Conservation (phyloP, 2,113 vertebrate species). For the Ptilorrhoa leucosticta region DNA sequence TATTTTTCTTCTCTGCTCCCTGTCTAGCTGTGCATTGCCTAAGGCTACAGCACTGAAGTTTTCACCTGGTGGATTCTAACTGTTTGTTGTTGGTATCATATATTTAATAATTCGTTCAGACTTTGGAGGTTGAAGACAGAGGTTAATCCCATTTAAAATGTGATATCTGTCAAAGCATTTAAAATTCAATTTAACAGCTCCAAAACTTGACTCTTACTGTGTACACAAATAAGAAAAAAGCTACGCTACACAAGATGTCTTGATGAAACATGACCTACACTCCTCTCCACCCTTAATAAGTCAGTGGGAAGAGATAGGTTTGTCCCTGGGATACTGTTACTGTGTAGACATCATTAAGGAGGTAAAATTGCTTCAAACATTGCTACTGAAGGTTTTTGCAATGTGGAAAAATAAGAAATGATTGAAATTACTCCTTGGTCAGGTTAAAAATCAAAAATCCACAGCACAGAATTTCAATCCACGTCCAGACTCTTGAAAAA, state of each 20-base stretch:
- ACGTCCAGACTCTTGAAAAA: not conserved
- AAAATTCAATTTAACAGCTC: constrained; percentile 55
- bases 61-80: not conserved
- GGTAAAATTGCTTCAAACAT: constrained; percentile 47
- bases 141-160: constrained; percentile 63
- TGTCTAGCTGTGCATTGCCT: constrained; percentile 6
- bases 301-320: constrained; percentile 40
- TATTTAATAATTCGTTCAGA: constrained; percentile 31
- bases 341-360: constrained; percentile 22
- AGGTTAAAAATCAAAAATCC: not conserved
- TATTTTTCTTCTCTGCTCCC: constrained; percentile 11
- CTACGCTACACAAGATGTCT: constrained; percentile 11
- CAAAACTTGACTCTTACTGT: constrained; percentile 25
- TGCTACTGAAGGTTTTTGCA: constrained; percentile 31
- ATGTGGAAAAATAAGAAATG: constrained; percentile 19
- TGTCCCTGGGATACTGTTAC: constrained; percentile 23
- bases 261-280: constrained; percentile 55
- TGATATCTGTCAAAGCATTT: constrained; percentile 57
- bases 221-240: constrained; percentile 26
- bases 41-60: not conserved
- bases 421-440: constrained; percentile 33
- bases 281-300: constrained; percentile 13
- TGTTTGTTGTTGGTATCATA: not conserved
- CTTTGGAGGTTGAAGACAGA: constrained; percentile 36
- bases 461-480: not conserved